These are phyloP conservation scores for Dolomedes plantarius DNA, from an alignment of 2,888 invertebrate species.

Conservation along the genomic window DNA sequence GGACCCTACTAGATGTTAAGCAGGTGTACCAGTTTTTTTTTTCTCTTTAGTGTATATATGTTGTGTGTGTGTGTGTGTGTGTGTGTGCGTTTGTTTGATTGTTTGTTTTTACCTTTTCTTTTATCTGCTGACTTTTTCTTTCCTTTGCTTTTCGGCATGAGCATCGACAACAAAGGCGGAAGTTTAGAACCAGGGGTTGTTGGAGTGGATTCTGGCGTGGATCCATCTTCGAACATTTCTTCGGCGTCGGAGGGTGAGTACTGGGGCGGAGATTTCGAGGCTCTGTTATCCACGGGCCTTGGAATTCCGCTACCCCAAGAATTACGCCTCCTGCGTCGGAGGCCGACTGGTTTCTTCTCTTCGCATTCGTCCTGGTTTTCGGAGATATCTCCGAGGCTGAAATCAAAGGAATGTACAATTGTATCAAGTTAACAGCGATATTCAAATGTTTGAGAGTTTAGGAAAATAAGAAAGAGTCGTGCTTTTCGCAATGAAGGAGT, in stretches of 20 bases:
- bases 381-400: conserved; percentile 56
- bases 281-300: conserved; percentile 40
- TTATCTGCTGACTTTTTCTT: conserved; percentile 46
- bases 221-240: conserved; percentile 55
- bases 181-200: conserved; percentile 54
- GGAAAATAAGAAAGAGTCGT: too few relatives aligned
- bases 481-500: too few relatives aligned
- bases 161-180: conserved; percentile 64
- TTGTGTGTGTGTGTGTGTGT: too few relatives aligned
- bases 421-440: too few relatives aligned
- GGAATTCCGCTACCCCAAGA: conserved; percentile 71
- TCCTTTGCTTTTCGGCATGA: conserved; percentile 56
- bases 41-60: too few relatives aligned
- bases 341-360: conserved; percentile 43
- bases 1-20: too few relatives aligned
- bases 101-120: conserved; percentile 45
- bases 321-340: conserved; percentile 35
- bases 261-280: conserved; percentile 55
- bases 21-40: too few relatives aligned
- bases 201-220: conserved; percentile 48
- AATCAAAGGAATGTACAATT: too few relatives aligned
- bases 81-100: too few relatives aligned
- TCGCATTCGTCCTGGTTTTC: conserved; percentile 60
- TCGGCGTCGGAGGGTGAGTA: conserved; percentile 27
- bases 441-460: too few relatives aligned